Percentiles rank a stretch among this genome's conserved stretches.
phyloP scores from a whole-genome alignment of 1,140 invertebrate genomes.

The Diachasma alloeum region DNA sequence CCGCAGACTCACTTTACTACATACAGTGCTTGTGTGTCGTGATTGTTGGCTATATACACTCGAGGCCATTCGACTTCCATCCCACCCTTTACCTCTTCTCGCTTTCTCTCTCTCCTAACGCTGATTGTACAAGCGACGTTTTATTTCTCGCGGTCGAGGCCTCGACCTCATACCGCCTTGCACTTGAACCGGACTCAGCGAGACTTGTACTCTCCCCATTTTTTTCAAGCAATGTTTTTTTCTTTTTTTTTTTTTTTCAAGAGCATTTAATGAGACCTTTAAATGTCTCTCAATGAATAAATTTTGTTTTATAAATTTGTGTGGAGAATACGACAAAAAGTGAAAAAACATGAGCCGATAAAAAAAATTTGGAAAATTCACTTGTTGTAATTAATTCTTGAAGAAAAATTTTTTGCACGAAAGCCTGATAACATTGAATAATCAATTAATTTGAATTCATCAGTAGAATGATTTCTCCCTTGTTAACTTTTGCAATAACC shows the following conservation, averaged over 20 bases:
- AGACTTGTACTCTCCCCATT: background rate
- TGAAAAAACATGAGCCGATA: too few species aligned
- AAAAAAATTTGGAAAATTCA: too few species aligned
- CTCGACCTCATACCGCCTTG: slow-evolving; percentile 18
- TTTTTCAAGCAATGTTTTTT: background rate
- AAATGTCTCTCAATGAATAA: background rate
- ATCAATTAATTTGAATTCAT: background rate
- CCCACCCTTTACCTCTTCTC: background rate
- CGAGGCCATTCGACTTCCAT: background rate
- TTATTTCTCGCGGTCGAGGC: slow-evolving; percentile 3
- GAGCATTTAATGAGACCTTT: background rate
- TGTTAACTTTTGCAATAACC: slow-evolving; percentile 19
- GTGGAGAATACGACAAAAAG: too few species aligned
- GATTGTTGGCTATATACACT: slow-evolving; percentile 3
- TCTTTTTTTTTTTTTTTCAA: background rate
- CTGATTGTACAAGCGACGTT: slow-evolving; percentile 10
- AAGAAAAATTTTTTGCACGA: background rate
- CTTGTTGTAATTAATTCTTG: too few species aligned
- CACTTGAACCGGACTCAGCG: background rate
- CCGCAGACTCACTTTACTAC: slow-evolving; percentile 5
- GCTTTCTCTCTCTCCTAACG: background rate
- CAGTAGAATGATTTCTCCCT: background rate
- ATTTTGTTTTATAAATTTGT: too few species aligned
- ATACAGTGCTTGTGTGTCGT: background rate
- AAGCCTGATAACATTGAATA: background rate